A percentile compares a stretch with the other conserved stretches of the same genome.
phyloP scores from a whole-genome alignment of 1,140 invertebrate genomes.

The Aphaenogaster rudis region DNA sequence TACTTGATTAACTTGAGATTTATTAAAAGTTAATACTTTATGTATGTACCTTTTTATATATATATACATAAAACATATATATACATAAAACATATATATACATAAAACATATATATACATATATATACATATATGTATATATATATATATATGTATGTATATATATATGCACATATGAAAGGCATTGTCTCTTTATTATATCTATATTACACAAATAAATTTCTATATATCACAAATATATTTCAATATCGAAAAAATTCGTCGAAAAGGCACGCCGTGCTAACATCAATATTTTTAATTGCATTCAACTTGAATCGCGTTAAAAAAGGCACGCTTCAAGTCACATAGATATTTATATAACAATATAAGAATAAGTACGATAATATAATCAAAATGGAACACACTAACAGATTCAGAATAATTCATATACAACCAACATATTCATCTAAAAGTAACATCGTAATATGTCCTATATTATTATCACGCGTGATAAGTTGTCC shows the following conservation, averaged over 20 bases:
- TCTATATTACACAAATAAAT: constrained; percentile 28
- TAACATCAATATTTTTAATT: constrained; percentile 16
- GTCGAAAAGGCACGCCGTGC: constrained; percentile 15
- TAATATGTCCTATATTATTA: constrained; percentile 18
- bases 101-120: not conserved
- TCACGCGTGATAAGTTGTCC: not conserved
- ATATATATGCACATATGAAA: not conserved
- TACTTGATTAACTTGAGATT: not conserved
- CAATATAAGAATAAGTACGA: constrained; percentile 29
- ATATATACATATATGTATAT: not conserved
- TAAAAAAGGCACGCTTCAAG: constrained; percentile 13
- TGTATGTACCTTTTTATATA: not conserved
- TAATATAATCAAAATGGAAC: constrained; percentile 15
- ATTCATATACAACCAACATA: not conserved
- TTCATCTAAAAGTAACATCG: not conserved
- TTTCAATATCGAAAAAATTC: constrained; percentile 32
- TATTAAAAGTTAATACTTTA: constrained; percentile 23
- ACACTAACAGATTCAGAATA: constrained; percentile 13
- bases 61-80: no score
- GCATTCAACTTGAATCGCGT: not conserved
- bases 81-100: no score
- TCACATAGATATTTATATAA: constrained; percentile 27
- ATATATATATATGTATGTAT: not conserved
- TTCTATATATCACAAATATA: constrained; percentile 32
- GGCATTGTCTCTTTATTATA: not conserved